Evolutionary conservation across 2,888 invertebrate species (phyloP).

Genomic region (Ophion obscuratus): DNA sequence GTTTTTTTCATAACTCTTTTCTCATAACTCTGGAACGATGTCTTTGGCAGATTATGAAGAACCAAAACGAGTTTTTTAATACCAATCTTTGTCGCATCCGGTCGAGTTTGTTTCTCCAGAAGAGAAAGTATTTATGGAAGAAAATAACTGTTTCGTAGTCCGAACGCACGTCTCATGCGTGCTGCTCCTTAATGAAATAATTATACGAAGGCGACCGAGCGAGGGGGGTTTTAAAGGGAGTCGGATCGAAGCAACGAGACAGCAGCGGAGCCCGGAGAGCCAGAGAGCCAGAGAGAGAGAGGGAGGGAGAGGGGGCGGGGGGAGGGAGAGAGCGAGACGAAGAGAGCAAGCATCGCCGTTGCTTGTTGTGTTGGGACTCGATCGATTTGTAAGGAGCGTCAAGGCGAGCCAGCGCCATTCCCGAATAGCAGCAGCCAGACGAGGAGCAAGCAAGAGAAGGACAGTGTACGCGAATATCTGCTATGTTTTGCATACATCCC

Average conservation of each 20-base stretch:
- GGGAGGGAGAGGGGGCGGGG: background rate
- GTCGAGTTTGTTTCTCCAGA: background rate
- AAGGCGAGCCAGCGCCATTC: conserved; percentile 79
- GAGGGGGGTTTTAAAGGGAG: conserved; percentile 37
- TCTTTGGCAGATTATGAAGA: background rate
- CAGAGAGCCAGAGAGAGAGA: too few relatives aligned
- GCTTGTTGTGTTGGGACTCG: conserved; percentile 70
- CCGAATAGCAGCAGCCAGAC: conserved; percentile 59
- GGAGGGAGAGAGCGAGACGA: conserved; percentile 47
- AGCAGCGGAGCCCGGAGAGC: conserved; percentile 3
- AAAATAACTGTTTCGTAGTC: background rate
- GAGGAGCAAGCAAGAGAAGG: conserved; percentile 10
- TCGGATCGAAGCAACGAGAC: conserved; percentile 50
- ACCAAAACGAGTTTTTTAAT: background rate
- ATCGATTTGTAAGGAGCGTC: conserved; percentile 82
- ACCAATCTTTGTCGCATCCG: too few relatives aligned
- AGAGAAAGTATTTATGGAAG: background rate
- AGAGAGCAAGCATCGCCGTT: conserved; percentile 69
- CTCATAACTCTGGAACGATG: background rate
- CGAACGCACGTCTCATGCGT: background rate
- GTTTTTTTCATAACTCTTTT: background rate
- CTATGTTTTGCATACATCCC: conserved; percentile 34
- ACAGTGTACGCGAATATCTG: conserved; percentile 27
- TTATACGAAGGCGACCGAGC: background rate
- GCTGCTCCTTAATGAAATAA: conserved; percentile 5